These are phyloP conservation scores for Drosophila atroscutellata DNA, from an alignment of 2,888 invertebrate genomes.

Conservation along the genomic window DNA sequence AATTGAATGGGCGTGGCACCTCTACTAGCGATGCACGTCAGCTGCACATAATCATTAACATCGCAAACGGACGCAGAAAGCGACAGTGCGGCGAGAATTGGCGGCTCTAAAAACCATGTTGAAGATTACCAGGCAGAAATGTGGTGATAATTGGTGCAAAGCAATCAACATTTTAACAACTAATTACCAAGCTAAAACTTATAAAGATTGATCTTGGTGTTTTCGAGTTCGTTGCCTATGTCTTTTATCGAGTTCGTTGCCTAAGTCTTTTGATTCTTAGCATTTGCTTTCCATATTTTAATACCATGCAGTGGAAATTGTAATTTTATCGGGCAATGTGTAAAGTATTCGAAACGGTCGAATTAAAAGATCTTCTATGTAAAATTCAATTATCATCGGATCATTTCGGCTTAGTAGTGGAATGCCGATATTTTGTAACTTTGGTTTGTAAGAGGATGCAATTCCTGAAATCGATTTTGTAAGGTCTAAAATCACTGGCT, in stretches of 20 bases:
- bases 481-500: neutral
- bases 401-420: neutral
- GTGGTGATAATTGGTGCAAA: neutral
- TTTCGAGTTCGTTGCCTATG: slow-evolving; percentile 34
- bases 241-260: slow-evolving; percentile 8
- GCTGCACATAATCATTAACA: slow-evolving; percentile 90
- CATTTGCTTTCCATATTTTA: neutral
- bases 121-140: neutral
- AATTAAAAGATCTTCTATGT: neutral
- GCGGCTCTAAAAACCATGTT: slow-evolving; percentile 70
- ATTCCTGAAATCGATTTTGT: neutral
- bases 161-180: slow-evolving; percentile 3
- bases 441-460: neutral
- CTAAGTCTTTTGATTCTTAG: slow-evolving; percentile 8
- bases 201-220: neutral
- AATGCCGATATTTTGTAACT: neutral
- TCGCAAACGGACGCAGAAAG: slow-evolving; percentile 82
- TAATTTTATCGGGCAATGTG: neutral
- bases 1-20: slow-evolving; percentile 89
- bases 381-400: neutral
- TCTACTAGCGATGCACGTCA: slow-evolving; percentile 93
- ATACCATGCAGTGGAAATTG: neutral
- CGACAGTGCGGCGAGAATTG: slow-evolving; percentile 79
- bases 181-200: too few species aligned
- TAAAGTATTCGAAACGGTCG: neutral